Evolutionary conservation across 2,113 vertebrate species (phyloP), one percentile per base, ranked within the genome.

Genomic region (Tichodroma muraria): DNA sequence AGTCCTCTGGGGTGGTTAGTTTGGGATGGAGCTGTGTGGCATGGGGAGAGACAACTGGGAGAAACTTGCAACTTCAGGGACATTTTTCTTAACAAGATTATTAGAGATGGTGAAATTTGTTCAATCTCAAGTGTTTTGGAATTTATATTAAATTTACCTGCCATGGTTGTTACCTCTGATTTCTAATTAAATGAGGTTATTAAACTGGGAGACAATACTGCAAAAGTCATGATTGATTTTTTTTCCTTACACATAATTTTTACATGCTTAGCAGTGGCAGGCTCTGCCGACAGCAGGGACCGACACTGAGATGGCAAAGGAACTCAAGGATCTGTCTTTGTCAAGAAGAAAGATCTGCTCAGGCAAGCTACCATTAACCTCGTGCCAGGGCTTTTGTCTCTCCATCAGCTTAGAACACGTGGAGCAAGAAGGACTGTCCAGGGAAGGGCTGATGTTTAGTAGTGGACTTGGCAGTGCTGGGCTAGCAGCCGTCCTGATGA

Each of bases 101-200:
- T 61, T 86, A 81, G 64, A 87, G 70, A 53, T 13, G 23, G 31
- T 78, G 64, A 88, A 89, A 79, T 54, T 89, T 81, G 77, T 53
- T 35, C 65, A n/a, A 53, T 52, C 70, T 61, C 84, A 85, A 35
- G 31, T 83, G 71, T 69, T 95, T 78, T 27, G 38, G 42, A 72
- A 78, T 42, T 65, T 79, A 30, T 44, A 72, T 92, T 93, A 89
- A 85, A 69, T 91, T 88, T 80, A 80, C 63, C n/a, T 89, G 66
- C 56, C 5, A 11, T 23, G 27, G 24, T 53, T 77, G 31, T 77
- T 84, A 21, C 37, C 44, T 49, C 15, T 82, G 60, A 49, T 66
- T 76, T 93, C 69, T 97, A 94, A 92, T 96, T 89, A 94, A 94
- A 45, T 10, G 25, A 73, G 28, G 30, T 83, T 92, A 69, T 93